phyloP scores from a whole-genome alignment of 2,888 invertebrate species.

The Dastarcus helophoroides region DNA sequence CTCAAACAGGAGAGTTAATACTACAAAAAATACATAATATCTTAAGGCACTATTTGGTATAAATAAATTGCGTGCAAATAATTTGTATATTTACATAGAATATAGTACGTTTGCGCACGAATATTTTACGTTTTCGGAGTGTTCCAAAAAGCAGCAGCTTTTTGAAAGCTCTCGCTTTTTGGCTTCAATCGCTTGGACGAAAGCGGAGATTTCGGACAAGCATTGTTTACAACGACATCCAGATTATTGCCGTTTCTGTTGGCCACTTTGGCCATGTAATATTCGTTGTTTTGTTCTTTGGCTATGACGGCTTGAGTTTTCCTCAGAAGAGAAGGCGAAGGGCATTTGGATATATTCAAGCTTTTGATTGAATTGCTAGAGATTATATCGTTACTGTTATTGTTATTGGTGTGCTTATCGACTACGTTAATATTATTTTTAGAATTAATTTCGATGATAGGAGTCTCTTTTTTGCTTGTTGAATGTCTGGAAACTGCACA shows the following conservation, averaged over 20 bases:
- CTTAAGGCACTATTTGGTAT: constrained; percentile 18
- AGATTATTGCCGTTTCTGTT: constrained; percentile 6
- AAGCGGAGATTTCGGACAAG: constrained; percentile 17
- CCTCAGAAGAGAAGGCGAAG: constrained; percentile 36
- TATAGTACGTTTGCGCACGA: constrained; percentile 2
- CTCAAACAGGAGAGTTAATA: constrained; percentile 11
- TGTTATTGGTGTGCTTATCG: constrained; percentile 2
- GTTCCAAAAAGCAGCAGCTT: constrained; percentile 37
- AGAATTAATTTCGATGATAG: no score
- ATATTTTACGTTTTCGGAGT: constrained; percentile 21
- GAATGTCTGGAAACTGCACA: no score
- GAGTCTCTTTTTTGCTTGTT: no score
- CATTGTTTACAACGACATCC: constrained; percentile 3
- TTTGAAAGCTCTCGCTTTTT: constrained; percentile 33
- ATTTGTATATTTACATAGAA: constrained; percentile 1
- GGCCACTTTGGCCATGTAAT: constrained; percentile 18
- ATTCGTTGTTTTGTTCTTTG: constrained; percentile 35
- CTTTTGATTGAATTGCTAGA: no score
- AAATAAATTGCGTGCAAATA: constrained; percentile 9
- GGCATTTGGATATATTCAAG: constrained; percentile 34
- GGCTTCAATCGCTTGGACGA: constrained; percentile 21
- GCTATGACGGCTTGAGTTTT: constrained; percentile 39
- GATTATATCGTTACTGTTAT: constrained; percentile 4
- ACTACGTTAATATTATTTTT: no score
- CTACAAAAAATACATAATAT: constrained; percentile 16